Evolutionary conservation across 2,113 vertebrate genomes (phyloP), one percentile per base, ranked within the genome.

Genomic region (Eurypyga helias): DNA sequence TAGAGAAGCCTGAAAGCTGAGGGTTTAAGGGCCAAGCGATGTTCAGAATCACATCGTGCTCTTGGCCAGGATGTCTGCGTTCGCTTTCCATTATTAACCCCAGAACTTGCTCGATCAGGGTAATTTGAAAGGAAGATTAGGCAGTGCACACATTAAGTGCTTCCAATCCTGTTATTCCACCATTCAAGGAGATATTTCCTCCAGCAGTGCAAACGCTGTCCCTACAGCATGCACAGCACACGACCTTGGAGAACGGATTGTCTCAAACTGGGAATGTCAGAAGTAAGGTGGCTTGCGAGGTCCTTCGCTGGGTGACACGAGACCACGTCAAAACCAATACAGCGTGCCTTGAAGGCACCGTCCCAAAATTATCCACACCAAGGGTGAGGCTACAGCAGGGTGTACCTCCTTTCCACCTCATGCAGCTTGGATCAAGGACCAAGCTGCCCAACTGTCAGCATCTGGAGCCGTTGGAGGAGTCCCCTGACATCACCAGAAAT

Each of bases 181-280:
- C 33, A 3, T 21, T 67, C 23, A 13, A 29, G 58, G 84, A 64
- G 69, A 25, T 16, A 57, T 23, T 69, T 78, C 78, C 60, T 67
- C 31, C 70, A 43, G 83, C 46, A 23, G 72, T 8, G 17, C 64
- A 86, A 76, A 46, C 19, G 3, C 31, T 19, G 8, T 29, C 77
- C 46, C 45, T 66, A 20, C 25, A 36, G n/a, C 46, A 13, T 1
- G n/a, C 25, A n/a, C 23, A 72, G 43, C 34, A 17, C 25, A 13
- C 0, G 13, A 17, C 26, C 21, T n/a, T 25, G 54, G 54, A 69
- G 41, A 45, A 58, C 34, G 38, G 41, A 36, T 18, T 61, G 52
- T 24, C 52, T 46, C 58, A 31, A n/a, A n/a, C 0, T 19, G 28
- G 52, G 28, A 67, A 67, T 0, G 2, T 24, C 79, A 46, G 41